A percentile compares a stretch with the other conserved stretches of the same genome.
Conservation (phyloP, 2,113 vertebrate species). For the Rattus rattus region DNA sequence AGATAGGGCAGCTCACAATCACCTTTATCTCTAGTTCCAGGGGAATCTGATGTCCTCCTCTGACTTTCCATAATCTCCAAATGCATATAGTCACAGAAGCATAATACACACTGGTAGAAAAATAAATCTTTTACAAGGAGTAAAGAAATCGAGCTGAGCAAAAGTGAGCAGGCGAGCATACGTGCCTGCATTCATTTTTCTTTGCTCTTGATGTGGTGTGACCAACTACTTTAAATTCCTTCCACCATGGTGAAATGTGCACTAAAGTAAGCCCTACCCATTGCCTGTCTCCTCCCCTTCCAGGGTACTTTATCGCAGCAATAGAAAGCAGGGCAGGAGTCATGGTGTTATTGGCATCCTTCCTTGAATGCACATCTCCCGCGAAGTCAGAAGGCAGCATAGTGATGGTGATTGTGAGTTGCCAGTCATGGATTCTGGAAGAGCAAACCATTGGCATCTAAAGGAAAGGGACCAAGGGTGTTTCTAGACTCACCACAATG, state of each 20-base stretch:
- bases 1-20: neutral
- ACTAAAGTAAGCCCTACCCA: neutral
- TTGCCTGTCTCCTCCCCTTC: no score
- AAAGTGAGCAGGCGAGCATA: neutral
- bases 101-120: neutral
- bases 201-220: neutral
- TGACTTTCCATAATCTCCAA: neutral
- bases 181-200: neutral
- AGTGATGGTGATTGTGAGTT: neutral
- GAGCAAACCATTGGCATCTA: no score
- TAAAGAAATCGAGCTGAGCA: neutral
- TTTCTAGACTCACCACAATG: neutral
- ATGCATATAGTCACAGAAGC: neutral
- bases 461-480: neutral
- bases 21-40: neutral
- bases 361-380: no score
- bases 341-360: fast-evolving
- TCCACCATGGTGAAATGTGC: neutral
- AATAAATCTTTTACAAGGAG: neutral
- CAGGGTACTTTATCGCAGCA: neutral
- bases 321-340: neutral
- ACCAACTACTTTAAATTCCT: no score
- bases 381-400: neutral
- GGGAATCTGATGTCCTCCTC: neutral
- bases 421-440: neutral